phyloP scores from a whole-genome alignment of 2,888 invertebrate species.

The Augochlorella aurata region DNA sequence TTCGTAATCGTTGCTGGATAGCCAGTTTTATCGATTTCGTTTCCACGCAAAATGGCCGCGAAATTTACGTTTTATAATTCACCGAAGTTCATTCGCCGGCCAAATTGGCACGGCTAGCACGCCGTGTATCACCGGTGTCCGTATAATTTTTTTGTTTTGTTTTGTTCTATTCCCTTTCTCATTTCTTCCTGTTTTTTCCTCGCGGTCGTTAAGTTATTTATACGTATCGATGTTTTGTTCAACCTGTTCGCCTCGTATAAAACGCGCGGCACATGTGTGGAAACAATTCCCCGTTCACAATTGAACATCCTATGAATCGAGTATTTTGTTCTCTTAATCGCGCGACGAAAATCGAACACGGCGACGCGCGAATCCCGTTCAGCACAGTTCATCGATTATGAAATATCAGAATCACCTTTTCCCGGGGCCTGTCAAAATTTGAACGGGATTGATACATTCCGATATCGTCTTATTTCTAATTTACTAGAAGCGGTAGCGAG shows the following conservation, averaged over 20 bases:
- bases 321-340: slow-evolving; percentile 1
- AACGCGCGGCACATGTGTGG: background rate
- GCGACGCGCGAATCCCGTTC: background rate
- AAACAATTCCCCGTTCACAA: background rate
- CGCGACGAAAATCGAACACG: background rate
- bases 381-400: background rate
- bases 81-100: slow-evolving; percentile 21
- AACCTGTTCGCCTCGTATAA: background rate
- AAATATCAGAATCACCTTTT: background rate
- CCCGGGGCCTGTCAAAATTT: background rate
- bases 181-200: background rate
- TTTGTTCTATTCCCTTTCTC: background rate
- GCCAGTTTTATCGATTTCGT: slow-evolving; percentile 53
- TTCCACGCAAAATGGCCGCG: slow-evolving; percentile 44
- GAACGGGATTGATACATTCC: background rate
- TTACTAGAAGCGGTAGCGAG: background rate
- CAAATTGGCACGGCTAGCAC: slow-evolving; percentile 31
- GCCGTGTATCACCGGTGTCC: slow-evolving; percentile 23
- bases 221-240: slow-evolving; percentile 17
- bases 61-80: slow-evolving; percentile 50
- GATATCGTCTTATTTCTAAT: background rate
- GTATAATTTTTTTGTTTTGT: slow-evolving; percentile 22
- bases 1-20: slow-evolving; percentile 61
- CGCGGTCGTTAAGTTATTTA: slow-evolving; percentile 15
- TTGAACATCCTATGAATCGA: background rate